Base-by-base conservation (phyloP, 1,140 invertebrate species). In the Polyergus mexicanus region DNA sequence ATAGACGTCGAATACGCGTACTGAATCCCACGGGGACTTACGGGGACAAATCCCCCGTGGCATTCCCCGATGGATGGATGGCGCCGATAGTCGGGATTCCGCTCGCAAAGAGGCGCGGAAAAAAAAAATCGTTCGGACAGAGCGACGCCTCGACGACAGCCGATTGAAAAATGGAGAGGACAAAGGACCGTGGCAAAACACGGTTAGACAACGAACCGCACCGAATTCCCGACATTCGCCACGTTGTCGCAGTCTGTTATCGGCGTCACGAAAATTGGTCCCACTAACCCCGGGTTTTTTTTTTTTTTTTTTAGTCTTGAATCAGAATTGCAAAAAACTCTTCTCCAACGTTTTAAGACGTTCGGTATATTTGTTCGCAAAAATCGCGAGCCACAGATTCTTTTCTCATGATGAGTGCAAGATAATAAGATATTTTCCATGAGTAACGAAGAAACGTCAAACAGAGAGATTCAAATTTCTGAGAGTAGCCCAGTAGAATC, bases 161-260 rank as follows among this genome's bases (percentile, higher is more conserved):
- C 58, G 66, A 76, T 72, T 85, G 86, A 85, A 85, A 89, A 85
- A 87, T 87, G 74, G 54, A 62, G 71, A 32, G 62, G 56, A 83
- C 68, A 56, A 62, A 56, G 38, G 41, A 84, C 28, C 32, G 19
- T 13, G 19, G 13, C 77, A n/a, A 75, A 84, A 84, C 68, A 38
- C 41, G 69, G 22, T 84, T 74, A 84, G 71, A 75, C 80, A 75
- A 75, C 80, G 63, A 75, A 51, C 69, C 69, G n/a, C 69, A 47
- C 68, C 56, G 10, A 69, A 80, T 69, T 69, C 65, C 47, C 22
- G 22, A 69, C 77, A 56, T 56, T 80, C 63, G 22, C 51, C 22
- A 22, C 44, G 77, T 69, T 80, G 77, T 80, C 51, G 32, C 76
- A 69, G 32, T 69, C 41, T 54, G 47, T 69, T 80, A 80, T 80